Conservation (phyloP, 1,140 invertebrate genomes). For the Proales similis region DNA sequence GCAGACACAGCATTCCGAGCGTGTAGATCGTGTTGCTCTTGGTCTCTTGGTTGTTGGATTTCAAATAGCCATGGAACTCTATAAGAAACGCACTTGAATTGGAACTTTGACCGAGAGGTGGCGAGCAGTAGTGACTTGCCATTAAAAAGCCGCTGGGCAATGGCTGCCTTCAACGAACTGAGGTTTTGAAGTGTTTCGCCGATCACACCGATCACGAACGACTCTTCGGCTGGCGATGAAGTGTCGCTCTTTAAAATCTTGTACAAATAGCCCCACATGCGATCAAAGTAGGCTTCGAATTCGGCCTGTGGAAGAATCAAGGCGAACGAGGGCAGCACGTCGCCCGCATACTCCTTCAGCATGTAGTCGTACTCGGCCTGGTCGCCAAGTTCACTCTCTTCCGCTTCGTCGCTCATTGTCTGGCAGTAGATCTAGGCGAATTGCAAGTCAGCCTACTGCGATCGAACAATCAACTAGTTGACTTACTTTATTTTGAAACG, state of each 20-base stretch:
- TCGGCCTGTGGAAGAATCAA: neutral
- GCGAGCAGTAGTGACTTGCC: neutral
- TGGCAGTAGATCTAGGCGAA: conserved; percentile 37
- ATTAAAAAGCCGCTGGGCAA: conserved; percentile 5
- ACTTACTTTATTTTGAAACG: conserved; percentile 37
- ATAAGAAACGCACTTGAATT: neutral
- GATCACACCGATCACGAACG: conserved; percentile 34
- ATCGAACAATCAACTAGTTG: too few relatives aligned
- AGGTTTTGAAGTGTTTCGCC: conserved; percentile 28
- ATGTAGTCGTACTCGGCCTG: conserved; percentile 36
- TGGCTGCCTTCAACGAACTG: neutral
- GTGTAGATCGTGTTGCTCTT: conserved; percentile 33
- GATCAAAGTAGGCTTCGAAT: conserved; percentile 35
- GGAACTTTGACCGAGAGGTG: neutral
- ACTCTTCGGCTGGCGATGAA: conserved; percentile 22
- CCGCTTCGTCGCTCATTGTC: conserved; percentile 24
- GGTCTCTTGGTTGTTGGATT: conserved; percentile 4
- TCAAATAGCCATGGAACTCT: conserved; percentile 28
- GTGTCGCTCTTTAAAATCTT: conserved; percentile 9
- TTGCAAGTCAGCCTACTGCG: too few relatives aligned
- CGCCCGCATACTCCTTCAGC: conserved; percentile 35
- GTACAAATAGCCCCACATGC: conserved; percentile 16
- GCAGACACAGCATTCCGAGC: conserved; percentile 20
- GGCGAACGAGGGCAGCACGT: conserved; percentile 28
- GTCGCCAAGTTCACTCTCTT: conserved; percentile 2